phyloP scores from a whole-genome alignment of 2,113 vertebrate genomes.

The Pica pica region DNA sequence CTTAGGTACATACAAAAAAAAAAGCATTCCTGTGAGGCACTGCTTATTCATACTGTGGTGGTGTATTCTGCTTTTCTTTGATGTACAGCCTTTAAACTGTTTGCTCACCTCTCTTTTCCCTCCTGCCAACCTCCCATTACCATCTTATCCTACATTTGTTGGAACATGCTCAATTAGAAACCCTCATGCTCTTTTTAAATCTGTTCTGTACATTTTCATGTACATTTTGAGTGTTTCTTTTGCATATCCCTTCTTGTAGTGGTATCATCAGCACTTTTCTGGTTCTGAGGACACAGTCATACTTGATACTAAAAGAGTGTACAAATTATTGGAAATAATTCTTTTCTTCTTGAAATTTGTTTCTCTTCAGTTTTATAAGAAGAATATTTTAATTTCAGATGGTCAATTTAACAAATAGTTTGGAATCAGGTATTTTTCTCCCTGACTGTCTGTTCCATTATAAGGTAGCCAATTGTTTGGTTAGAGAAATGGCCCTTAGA shows the following conservation, averaged over 20 bases:
- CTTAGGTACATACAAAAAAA: not conserved
- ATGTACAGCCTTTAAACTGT: slow-evolving; percentile 26
- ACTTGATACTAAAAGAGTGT: not conserved
- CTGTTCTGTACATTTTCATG: not conserved
- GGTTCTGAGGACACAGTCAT: not conserved
- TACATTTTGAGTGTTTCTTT: not conserved
- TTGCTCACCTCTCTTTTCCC: slow-evolving; percentile 20
- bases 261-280: not conserved
- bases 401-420: not conserved
- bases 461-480: not conserved
- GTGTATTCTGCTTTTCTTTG: slow-evolving; percentile 13
- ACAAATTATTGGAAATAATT: not conserved
- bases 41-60: not conserved
- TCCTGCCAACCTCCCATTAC: not conserved
- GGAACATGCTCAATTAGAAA: slow-evolving; percentile 2
- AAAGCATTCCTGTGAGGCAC: not conserved
- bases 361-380: not conserved
- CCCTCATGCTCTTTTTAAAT: not conserved
- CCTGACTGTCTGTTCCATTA: not conserved
- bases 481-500: not conserved
- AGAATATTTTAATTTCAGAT: not conserved
- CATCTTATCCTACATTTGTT: slow-evolving; percentile 12
- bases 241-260: not conserved
- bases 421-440: not conserved
- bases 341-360: not conserved